Evolutionary conservation across 2,113 vertebrate genomes (phyloP).

Genomic region (Gallinago media): DNA sequence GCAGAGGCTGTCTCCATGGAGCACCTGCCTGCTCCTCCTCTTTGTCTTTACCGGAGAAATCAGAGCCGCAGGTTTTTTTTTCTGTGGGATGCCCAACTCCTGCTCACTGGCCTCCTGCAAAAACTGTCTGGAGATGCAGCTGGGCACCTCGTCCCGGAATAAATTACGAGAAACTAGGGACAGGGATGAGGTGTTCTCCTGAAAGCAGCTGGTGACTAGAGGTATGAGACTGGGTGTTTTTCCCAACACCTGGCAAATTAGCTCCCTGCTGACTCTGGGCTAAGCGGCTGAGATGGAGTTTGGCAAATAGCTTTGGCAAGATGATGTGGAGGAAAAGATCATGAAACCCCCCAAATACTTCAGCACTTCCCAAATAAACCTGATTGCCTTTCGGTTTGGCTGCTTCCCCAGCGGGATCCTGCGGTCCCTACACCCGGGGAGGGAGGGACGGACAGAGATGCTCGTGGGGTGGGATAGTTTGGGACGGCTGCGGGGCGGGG

Average conservation of each 20-base stretch:
- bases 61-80: background rate
- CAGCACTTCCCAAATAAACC: background rate
- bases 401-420: fast-evolving
- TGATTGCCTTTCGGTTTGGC: background rate
- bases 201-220: background rate
- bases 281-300: background rate
- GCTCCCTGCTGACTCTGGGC: background rate
- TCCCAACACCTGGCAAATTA: background rate
- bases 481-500: background rate
- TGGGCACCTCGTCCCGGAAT: background rate
- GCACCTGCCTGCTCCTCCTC: constrained; percentile 37
- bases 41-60: background rate
- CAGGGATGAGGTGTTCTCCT: background rate
- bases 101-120: background rate
- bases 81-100: background rate
- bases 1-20: constrained; percentile 22
- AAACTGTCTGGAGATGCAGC: background rate
- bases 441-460: background rate
- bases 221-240: background rate
- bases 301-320: background rate
- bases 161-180: fast-evolving
- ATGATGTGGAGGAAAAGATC: background rate
- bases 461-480: fast-evolving
- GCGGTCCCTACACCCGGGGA: fast-evolving
- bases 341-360: background rate